These are phyloP conservation scores for Heterodera schachtii DNA, from an alignment of 1,140 invertebrate species.

Conservation along the genomic window DNA sequence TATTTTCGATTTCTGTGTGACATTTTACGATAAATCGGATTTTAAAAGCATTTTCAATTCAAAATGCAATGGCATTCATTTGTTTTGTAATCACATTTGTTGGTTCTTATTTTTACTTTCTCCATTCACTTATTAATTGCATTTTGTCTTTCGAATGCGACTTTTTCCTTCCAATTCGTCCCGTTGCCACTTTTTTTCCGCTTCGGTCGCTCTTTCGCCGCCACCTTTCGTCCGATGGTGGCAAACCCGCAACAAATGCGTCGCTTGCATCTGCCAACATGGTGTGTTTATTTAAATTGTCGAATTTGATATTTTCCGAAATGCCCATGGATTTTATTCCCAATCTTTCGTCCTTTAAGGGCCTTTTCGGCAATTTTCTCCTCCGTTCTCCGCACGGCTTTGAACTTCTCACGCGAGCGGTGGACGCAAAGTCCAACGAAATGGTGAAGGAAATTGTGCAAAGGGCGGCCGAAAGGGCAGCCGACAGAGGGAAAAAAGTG, in stretches of 20 bases:
- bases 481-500: background rate
- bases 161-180: background rate
- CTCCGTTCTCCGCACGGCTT: constrained; percentile 43
- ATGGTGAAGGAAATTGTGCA: constrained; percentile 30
- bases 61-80: too few species aligned
- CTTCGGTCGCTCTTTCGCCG: background rate
- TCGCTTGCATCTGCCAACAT: background rate
- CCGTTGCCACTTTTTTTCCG: background rate
- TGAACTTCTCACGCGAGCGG: constrained; percentile 21
- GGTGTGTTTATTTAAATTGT: background rate
- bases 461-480: constrained; percentile 28
- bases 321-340: too few species aligned
- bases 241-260: background rate
- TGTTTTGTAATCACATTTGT: too few species aligned
- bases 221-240: background rate
- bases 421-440: constrained; percentile 1
- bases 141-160: background rate
- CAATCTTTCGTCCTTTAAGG: constrained; percentile 21
- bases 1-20: too few species aligned
- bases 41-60: too few species aligned
- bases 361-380: constrained; percentile 45
- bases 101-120: too few species aligned
- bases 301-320: too few species aligned
- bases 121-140: background rate
- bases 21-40: too few species aligned